phyloP scores from a whole-genome alignment of 2,113 vertebrate genomes.

The Grallaria varia region DNA sequence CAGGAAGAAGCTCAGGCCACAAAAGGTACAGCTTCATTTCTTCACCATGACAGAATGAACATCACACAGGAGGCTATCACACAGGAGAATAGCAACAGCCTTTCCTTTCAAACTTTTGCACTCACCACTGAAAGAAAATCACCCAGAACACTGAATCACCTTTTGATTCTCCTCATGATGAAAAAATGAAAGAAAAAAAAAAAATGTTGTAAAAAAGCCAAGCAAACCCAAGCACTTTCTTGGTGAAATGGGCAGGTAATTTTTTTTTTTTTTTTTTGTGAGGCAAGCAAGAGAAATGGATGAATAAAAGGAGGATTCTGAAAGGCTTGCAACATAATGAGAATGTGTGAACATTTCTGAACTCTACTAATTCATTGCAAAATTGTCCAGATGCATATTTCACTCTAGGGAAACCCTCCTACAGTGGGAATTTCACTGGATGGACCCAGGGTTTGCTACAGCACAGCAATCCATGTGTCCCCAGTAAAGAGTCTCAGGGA shows the following conservation, averaged over 20 bases:
- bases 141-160: background rate
- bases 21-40: background rate
- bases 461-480: background rate
- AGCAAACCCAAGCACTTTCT: conserved; percentile 4
- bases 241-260: background rate
- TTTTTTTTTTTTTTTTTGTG: background rate
- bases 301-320: background rate
- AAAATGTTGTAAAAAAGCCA: background rate
- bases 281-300: background rate
- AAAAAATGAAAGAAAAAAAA: background rate
- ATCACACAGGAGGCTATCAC: background rate
- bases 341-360: background rate
- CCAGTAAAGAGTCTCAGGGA: background rate
- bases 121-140: background rate
- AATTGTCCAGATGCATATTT: background rate
- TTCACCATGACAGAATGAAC: background rate
- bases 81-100: background rate
- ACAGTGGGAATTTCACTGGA: background rate
- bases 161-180: background rate
- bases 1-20: background rate
- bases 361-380: background rate
- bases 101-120: conserved; percentile 7
- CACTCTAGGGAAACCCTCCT: background rate
- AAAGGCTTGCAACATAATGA: background rate
- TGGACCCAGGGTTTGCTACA: background rate